Conservation (phyloP, 2,888 invertebrate species). For the Drosophila austrosaltans region DNA sequence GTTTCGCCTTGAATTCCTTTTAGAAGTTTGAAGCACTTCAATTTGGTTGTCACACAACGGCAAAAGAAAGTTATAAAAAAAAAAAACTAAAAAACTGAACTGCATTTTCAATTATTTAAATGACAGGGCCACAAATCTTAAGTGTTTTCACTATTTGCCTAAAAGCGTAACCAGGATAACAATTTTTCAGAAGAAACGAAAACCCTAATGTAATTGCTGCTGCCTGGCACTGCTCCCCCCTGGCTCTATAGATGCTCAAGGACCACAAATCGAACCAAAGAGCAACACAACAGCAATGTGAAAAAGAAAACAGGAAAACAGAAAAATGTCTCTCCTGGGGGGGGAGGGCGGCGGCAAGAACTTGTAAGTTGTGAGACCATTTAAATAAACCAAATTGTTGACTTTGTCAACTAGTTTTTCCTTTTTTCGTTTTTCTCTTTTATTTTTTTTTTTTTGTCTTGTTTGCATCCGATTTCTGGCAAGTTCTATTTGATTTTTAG, state of each 20-base stretch:
- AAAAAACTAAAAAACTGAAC: slow-evolving; percentile 22
- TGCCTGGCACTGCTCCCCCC: neutral
- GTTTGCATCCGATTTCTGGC: slow-evolving; percentile 59
- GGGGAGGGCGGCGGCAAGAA: slow-evolving; percentile 3
- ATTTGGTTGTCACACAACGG: neutral
- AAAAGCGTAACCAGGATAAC: slow-evolving; percentile 26
- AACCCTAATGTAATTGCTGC: slow-evolving; percentile 69
- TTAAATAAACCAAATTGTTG: slow-evolving; percentile 50
- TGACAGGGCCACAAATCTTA: slow-evolving; percentile 64
- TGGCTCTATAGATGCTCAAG: slow-evolving; percentile 24
- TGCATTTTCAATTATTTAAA: slow-evolving; percentile 74
- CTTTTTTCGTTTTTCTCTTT: slow-evolving; percentile 41
- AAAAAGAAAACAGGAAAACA: slow-evolving; percentile 16
- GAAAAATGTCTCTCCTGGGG: slow-evolving; percentile 7
- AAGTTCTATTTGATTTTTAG: slow-evolving; percentile 72
- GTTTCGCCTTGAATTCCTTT: slow-evolving; percentile 10
- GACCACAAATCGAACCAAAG: slow-evolving; percentile 32
- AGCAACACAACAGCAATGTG: slow-evolving; percentile 14
- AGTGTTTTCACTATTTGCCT: slow-evolving; percentile 66
- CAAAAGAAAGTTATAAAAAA: neutral
- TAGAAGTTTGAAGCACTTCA: slow-evolving; percentile 15
- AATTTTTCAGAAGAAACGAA: slow-evolving; percentile 27
- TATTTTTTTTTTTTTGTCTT: slow-evolving; percentile 28
- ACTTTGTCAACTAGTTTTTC: slow-evolving; percentile 42
- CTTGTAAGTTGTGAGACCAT: slow-evolving; percentile 56